Evolutionary conservation across 1,140 invertebrate genomes (phyloP).

Genomic region (Drosophila bocqueti): DNA sequence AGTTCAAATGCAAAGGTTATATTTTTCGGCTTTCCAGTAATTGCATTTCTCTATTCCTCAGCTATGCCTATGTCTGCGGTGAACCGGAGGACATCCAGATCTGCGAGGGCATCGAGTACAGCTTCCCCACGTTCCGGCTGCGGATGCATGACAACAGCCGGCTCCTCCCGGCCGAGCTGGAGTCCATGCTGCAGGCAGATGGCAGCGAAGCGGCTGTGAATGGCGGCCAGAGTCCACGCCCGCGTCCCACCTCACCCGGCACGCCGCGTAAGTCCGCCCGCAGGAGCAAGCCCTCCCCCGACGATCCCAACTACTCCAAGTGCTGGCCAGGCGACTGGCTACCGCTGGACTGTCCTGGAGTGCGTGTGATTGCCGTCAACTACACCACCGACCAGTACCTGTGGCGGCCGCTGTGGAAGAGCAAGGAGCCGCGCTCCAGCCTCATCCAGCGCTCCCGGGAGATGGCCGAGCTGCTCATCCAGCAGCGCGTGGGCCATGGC

Average conservation of each 20-base stretch:
- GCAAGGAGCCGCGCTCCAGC: conserved; percentile 87
- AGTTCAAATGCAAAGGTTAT: conserved; percentile 3
- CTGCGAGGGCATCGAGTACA: conserved; percentile 80
- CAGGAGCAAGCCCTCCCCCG: conserved; percentile 62
- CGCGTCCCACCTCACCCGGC: conserved; percentile 5
- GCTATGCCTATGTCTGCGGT: conserved; percentile 72
- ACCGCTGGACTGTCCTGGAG: conserved; percentile 88
- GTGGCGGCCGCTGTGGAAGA: conserved; percentile 89
- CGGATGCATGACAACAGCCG: conserved; percentile 73
- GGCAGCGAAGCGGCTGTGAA: not conserved
- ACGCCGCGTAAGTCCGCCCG: conserved; percentile 28
- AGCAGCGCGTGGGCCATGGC: conserved; percentile 87
- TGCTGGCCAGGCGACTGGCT: conserved; percentile 91
- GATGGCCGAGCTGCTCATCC: conserved; percentile 88
- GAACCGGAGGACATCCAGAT: conserved; percentile 71
- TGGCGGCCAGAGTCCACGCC: not conserved
- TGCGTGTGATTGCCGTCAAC: conserved; percentile 89
- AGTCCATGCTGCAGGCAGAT: conserved; percentile 63
- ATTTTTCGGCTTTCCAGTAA: too few species aligned
- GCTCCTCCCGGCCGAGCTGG: conserved; percentile 56
- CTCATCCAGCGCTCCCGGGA: conserved; percentile 88
- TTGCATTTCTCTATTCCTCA: not conserved
- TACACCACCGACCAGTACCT: conserved; percentile 90
- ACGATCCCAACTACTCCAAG: conserved; percentile 86
- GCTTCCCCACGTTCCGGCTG: conserved; percentile 81